These are phyloP conservation scores for Boloria euphrosyne DNA, from an alignment of 2,888 invertebrate genomes.

Conservation along the genomic window DNA sequence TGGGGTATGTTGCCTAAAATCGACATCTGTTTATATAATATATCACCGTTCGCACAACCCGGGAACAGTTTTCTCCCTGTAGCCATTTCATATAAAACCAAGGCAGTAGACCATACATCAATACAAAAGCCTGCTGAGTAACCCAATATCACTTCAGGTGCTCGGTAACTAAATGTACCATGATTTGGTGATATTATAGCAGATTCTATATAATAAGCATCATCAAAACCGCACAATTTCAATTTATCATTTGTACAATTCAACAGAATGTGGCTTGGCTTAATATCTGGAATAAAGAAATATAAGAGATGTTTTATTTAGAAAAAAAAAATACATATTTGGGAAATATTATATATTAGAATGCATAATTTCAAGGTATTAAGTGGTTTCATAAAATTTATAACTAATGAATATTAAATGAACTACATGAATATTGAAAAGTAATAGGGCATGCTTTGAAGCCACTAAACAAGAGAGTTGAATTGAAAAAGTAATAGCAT, in stretches of 20 bases:
- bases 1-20: constrained; percentile 50
- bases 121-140: constrained; percentile 50
- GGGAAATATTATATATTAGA: too few relatives aligned
- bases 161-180: constrained; percentile 54
- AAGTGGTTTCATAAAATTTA: too few relatives aligned
- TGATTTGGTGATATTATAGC: constrained; percentile 41
- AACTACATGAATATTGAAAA: too few relatives aligned
- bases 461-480: too few relatives aligned
- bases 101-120: constrained; percentile 64
- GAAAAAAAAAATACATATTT: background rate
- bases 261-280: constrained; percentile 60
- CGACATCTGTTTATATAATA: constrained; percentile 57
- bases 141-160: constrained; percentile 66
- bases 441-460: too few relatives aligned
- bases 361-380: too few relatives aligned
- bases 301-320: background rate
- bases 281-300: constrained; percentile 58
- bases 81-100: constrained; percentile 63
- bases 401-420: too few relatives aligned
- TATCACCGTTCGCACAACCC: constrained; percentile 50
- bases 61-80: constrained; percentile 51
- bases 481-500: too few relatives aligned
- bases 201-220: constrained; percentile 41
- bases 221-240: constrained; percentile 66
- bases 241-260: constrained; percentile 47